Evolutionary conservation across 2,113 vertebrate genomes (phyloP), one percentile per base, ranked within the genome.

Genomic region (Acrocephalus kingi): DNA sequence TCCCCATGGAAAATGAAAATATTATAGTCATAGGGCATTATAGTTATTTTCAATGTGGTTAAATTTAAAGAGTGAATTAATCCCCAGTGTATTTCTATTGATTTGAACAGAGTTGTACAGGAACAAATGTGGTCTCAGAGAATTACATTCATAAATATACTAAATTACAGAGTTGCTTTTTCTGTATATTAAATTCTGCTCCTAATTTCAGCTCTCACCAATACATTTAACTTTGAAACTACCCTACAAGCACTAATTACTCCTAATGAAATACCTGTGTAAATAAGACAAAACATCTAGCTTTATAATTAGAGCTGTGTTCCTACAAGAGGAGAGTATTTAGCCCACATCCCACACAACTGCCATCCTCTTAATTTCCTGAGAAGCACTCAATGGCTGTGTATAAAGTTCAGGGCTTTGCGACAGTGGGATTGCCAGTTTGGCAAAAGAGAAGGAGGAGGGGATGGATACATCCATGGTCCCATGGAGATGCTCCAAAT

Each of bases 1-100:
- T 95, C 94, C 90, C 94, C 76, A 54, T 95, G 96, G 95, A 98
- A 97, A 97, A 94, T 43, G 89, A 97, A 98, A 96, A 85, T 93
- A 97, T 93, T 91, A 30, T n/a, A 90, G 59, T 94, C 84, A 74
- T 81, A 94, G 90, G 61, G 52, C 69, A 93, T 88, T 69, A 84
- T 91, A 96, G 96, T 97, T 97, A 84, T 93, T 97, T 96, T 90
- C 79, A 87, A 58, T 96, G 67, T 25, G 69, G 95, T 97, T 94
- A 97, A 95, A 96, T 95, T 93, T 94, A 96, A 97, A 88, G 83
- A 91, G 90, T 86, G 81, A 97, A 95, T 96, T 96, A 95, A 96
- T 92, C 91, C 81, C 94, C 28, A n/a, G 59, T 73, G 92, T 66
- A 74, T 66, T 67, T 87, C 39, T 90, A 76, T 78, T 59, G 85